Percentiles rank a stretch among this genome's conserved stretches.
phyloP scores from a whole-genome alignment of 1,140 invertebrate species.

The Aplysia californica region DNA sequence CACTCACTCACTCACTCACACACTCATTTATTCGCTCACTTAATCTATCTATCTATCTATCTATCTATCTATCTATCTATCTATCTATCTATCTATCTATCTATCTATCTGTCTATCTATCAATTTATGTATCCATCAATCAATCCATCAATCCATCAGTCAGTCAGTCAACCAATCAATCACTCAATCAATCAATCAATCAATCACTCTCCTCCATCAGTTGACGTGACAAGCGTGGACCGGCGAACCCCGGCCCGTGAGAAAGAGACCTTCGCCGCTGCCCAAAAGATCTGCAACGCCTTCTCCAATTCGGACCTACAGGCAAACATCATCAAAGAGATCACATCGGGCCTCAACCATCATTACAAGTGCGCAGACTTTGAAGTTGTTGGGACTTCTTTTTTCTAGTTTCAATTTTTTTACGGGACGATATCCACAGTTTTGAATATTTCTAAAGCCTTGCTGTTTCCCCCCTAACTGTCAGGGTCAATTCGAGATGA shows the following conservation, averaged over 20 bases:
- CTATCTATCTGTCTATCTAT: neutral
- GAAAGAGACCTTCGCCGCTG: constrained; percentile 32
- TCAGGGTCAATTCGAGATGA: too few relatives aligned
- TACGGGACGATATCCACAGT: too few relatives aligned
- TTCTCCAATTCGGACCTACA: constrained; percentile 44
- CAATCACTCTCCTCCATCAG: constrained; percentile 27
- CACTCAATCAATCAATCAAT: neutral
- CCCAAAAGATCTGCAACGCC: constrained; percentile 35
- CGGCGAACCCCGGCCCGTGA: constrained; percentile 36
- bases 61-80: neutral
- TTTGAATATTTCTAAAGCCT: too few relatives aligned
- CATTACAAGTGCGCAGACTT: too few relatives aligned
- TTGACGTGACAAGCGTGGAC: constrained; percentile 53
- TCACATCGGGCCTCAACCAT: constrained; percentile 27
- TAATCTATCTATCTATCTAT: neutral
- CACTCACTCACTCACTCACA: too few relatives aligned
- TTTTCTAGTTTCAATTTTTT: too few relatives aligned
- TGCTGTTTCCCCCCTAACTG: too few relatives aligned
- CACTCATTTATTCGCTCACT: too few relatives aligned
- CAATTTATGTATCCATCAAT: neutral
- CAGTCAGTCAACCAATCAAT: too few relatives aligned
- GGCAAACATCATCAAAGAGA: constrained; percentile 40
- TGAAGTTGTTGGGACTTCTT: too few relatives aligned
- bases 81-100: neutral
- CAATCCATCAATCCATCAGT: neutral